Evolutionary conservation across 2,113 vertebrate species (phyloP), one percentile per base, ranked within the genome.

Genomic region (Trichomycterus rosablanca): DNA sequence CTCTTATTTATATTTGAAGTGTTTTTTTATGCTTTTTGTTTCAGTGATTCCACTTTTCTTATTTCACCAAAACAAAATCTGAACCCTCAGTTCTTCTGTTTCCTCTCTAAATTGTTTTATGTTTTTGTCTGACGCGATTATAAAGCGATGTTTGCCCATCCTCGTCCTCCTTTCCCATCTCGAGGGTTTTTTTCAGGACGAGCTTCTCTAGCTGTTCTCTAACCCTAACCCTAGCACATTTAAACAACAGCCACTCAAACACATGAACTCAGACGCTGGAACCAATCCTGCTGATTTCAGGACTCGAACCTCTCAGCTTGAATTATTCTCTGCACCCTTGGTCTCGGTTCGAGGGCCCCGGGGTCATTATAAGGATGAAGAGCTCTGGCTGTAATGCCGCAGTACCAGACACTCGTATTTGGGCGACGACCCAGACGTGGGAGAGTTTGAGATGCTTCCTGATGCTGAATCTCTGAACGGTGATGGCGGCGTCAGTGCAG

Each of bases 311-410:
- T 35, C 34, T 35, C 8, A 12, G 8, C 40, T 45, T 43, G 50
- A 40, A 53, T 57, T 56, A 34, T 44, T 49, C 15, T 55, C 39
- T 18, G 9, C 35, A n/a, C 12, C 9, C 12, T 14, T 39, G 12
- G 35, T 14, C 35, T 1, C 12, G 14, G 14, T 5, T 40, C 12
- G 26, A n/a, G 14, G 12, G n/a, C 60, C 60, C 53, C 8, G 37
- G 35, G 30, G 37, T 45, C 70, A 83, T 98, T 90, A 99, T 90
- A 99, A 86, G 3, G 96, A 99, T 66, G 96, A 99, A 64, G 96
- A 99, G 80, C 96, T 99, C 88, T 98, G 96, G 74, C 92, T 90
- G 84, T 97, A 98, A 85, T 98, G 93, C 85, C 94, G 86, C 77
- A 99, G 90, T 62, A 91, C 86, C 35, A 98, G 90, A 3, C 88